Base-by-base conservation (phyloP, 2,888 invertebrate genomes). In the Tinea pellionella region DNA sequence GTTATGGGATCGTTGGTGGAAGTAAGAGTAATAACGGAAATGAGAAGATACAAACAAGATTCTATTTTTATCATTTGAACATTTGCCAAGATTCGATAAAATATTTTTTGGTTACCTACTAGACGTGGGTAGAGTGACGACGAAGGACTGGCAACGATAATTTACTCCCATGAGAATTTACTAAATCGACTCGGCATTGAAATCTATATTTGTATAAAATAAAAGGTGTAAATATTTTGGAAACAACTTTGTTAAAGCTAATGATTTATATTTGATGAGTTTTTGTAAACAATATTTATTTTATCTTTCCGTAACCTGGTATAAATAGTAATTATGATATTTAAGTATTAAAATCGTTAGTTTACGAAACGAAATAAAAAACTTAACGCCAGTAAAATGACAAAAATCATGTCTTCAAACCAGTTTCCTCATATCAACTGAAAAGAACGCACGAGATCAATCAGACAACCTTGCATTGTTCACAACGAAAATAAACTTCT, bases 11-110 rank as follows among this genome's bases (percentile, higher is more conserved):
- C 37, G 9, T 37, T 37, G 9, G 37, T 37, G 37, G 37, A 37
- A 37, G 37, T 37, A 37, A 37, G 1, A 37, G 2, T 37, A 37
- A 47, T n/a, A 53, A 53, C 53, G 53, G 53, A 53, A 53, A 53
- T 47, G 18, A 18, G 53, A 12, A 11, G 53, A 53, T 18, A 53
- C 7, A 24, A 2, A 11, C 53, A 62, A 57, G 56, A 51, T 59
- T 64, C 65, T 65, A 64, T 65, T 63, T 63, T 63, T 60, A 16
- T 18, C 13, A 51, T 59, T 64, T 64, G 66, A 66, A 65, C 62
- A 64, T 65, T 73, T 68, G 81, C 82, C 80, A 81, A 78, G 74
- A 70, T 74, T 75, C 68, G 66, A 78, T 80, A 77, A 80, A 81
- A 77, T 73, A 72, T 77, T 76, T 74, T 74, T 75, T 75, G 69